Base-by-base conservation (phyloP, 2,113 vertebrate species). In the Petroica traversi region DNA sequence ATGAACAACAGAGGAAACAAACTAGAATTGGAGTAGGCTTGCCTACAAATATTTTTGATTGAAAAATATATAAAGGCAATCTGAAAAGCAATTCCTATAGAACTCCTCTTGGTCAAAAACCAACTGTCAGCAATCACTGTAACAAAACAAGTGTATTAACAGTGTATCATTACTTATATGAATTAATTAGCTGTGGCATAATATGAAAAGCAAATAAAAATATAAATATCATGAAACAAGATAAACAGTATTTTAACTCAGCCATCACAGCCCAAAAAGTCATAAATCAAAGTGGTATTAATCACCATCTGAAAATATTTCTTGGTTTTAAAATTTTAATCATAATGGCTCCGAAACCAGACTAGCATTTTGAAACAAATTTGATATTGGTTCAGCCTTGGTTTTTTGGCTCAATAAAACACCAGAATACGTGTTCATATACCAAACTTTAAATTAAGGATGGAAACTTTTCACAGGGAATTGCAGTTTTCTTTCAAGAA, bases 101-200 rank as follows among this genome's bases (percentile, higher is more conserved):
- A 20, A 41, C 10, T 51, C 45, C 29, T 19, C 33, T 62, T 26
- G 5, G 61, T 14, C 5, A 0, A 40, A 85, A 79, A 80, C 23
- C 52, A 71, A 5, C 33, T 2, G 2, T 36, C 38, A 81, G 61
- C 59, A 63, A 36, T 23, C 40, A 19, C 80, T 5, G 2, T 4
- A 54, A 24, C 19, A 58, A 66, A 80, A 24, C 43, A n/a, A 36
- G 55, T 28, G 29, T 6, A 25, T 24, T 8, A 73, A 57, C 28
- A 3, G 34, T 8, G 25, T 8, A 20, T 36, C 1, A 1, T 58
- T 74, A 25, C 15, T 48, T n/a, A 26, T 0, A 58, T 26, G 34
- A 34, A 66, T 80, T 66, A 73, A 72, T 33, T 57, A 57, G 33
- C 6, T 38, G 11, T 15, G 54, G 23, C 57, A 40, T 9, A 31